These are phyloP conservation scores for Drosophila neonasuta DNA, from an alignment of 2,888 invertebrate genomes.

Conservation along the genomic window DNA sequence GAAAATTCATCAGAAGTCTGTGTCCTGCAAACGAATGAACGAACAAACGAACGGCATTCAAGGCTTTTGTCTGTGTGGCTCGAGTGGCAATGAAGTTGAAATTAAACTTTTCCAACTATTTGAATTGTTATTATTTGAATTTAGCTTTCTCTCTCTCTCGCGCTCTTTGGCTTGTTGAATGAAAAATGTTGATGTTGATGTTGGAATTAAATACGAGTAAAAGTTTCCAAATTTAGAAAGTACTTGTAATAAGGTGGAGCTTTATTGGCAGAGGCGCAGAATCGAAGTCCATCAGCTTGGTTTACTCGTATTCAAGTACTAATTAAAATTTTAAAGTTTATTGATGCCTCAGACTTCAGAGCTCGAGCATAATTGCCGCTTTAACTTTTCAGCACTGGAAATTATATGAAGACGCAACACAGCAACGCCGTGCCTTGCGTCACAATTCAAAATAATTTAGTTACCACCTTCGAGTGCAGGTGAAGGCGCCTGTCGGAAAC, in stretches of 20 bases:
- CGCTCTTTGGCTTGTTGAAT: conserved; percentile 13
- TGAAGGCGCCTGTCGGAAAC: conserved; percentile 70
- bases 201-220: conserved; percentile 3
- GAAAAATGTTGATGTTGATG: conserved; percentile 29
- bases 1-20: conserved; percentile 55
- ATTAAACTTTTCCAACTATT: conserved; percentile 65
- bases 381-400: conserved; percentile 44
- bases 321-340: conserved; percentile 46
- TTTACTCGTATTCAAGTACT: conserved; percentile 10
- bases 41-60: conserved; percentile 3
- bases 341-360: conserved; percentile 11
- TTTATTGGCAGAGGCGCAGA: background rate
- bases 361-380: conserved; percentile 26
- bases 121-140: conserved; percentile 65
- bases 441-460: conserved; percentile 72
- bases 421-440: conserved; percentile 10
- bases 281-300: conserved; percentile 7
- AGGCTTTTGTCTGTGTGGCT: conserved; percentile 20
- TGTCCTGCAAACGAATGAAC: conserved; percentile 17
- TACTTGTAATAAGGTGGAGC: conserved; percentile 40
- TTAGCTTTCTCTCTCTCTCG: conserved; percentile 5
- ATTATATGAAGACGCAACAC: conserved; percentile 47
- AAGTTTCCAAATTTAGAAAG: conserved; percentile 25
- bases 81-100: conserved; percentile 30
- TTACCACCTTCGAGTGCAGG: conserved; percentile 62